Base-by-base conservation (phyloP, 2,113 vertebrate species). In the Cervus canadensis region DNA sequence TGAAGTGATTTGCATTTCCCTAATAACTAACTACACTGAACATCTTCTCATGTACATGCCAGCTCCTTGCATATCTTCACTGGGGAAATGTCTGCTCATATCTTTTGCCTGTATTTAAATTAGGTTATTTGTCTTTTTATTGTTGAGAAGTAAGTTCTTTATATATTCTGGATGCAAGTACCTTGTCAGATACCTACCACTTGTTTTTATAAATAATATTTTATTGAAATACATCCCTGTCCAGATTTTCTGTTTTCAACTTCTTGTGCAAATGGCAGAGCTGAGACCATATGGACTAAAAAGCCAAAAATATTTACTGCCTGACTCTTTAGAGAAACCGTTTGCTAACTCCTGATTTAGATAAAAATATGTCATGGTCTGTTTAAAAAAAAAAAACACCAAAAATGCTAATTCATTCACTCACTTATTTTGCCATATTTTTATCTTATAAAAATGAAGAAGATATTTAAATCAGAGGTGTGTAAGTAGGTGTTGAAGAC, bases 401-500 rank as follows among this genome's bases (percentile, higher is more conserved):
- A 45, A 33, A 60, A 84, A 26, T 3, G 7, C 7, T 50, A 4
- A 87, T 92, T 76, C 83, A 36, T 50, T 64, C 33, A 50, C 52
- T 79, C 25, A 59, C 83, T 85, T 45, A 26, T 93, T 93, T 93
- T 28, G 86, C 81, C 57, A 59, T 54, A 15, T 64, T 87, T 74
- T 76, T 87, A 62, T 52, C 26, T 79, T 93, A 45, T 62, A n/a
- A 60, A 91, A 96, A 71, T 33, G 30, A 97, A 91, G 16, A 76
- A 36, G 52, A 50, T 91, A 81, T n/a, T 89, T 83, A 84, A 97
- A 91, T 92, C 48, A 82, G 60, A 94, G 56, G 7, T 52, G 2
- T 54, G 1, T 71, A 93, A 89, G 60, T 33, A 59, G 48, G 94
- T 52, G 11, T 33, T 81, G 96, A 97, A 98, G 96, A 91, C 93